Evolutionary conservation across 2,888 invertebrate genomes (phyloP).

Genomic region (Eupithecia exiguata): DNA sequence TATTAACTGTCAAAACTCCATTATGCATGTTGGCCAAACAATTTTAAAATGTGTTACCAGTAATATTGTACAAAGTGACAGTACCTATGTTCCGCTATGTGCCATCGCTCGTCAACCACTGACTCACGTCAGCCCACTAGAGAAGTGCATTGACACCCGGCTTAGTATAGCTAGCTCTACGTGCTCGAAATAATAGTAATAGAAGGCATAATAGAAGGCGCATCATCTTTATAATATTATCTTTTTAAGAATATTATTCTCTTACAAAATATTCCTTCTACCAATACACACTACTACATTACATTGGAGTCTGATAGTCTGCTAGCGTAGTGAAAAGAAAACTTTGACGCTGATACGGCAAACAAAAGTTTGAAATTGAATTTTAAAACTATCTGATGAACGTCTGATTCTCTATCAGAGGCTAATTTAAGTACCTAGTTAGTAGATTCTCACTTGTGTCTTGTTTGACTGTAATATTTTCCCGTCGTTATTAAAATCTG

Average conservation of each 20-base stretch:
- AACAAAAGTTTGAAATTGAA: conserved; percentile 5
- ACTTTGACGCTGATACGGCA: background rate
- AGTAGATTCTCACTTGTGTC: conserved; percentile 1
- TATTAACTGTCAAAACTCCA: background rate
- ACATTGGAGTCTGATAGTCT: background rate
- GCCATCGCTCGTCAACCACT: conserved; percentile 51
- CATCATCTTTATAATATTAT: background rate
- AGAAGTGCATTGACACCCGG: conserved; percentile 64
- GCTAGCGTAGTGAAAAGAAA: background rate
- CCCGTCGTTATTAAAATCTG: background rate
- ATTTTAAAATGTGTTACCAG: conserved; percentile 44
- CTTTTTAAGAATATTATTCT: background rate
- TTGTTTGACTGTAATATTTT: background rate
- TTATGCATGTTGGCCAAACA: conserved; percentile 9
- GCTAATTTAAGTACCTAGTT: background rate
- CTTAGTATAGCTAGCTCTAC: conserved; percentile 42
- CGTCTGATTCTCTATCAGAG: background rate
- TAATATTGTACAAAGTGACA: conserved; percentile 46
- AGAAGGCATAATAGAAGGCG: conserved; percentile 32
- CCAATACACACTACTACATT: background rate
- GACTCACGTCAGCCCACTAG: conserved; percentile 56
- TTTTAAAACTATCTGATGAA: conserved; percentile 5
- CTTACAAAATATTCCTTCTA: background rate
- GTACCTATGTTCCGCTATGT: conserved; percentile 50
- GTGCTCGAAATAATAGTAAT: conserved; percentile 49